These are phyloP conservation scores for Deilephila elpenor DNA, from an alignment of 2,888 invertebrate species.

Conservation along the genomic window DNA sequence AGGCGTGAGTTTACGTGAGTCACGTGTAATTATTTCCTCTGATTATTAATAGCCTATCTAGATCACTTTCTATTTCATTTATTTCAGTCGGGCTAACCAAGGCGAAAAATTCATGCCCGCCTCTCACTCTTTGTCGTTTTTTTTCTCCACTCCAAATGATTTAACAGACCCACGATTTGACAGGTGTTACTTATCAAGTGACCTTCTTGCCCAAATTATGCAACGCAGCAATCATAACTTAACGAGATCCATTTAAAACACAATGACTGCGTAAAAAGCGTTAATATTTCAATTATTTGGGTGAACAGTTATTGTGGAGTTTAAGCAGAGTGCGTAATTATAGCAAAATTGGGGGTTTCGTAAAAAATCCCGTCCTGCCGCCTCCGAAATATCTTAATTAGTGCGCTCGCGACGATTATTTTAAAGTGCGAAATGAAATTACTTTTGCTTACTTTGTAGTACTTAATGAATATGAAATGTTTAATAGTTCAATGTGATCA, in stretches of 20 bases:
- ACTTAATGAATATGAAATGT: not conserved
- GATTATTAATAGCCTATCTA: no score
- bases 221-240: slow-evolving; percentile 1
- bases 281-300: slow-evolving; percentile 24
- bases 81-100: no score
- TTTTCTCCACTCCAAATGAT: no score
- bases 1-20: no score
- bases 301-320: slow-evolving; percentile 15
- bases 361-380: slow-evolving; percentile 1
- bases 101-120: no score
- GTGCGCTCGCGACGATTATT: not conserved
- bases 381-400: slow-evolving; percentile 22
- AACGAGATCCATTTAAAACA: slow-evolving; percentile 2
- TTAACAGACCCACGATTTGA: no score
- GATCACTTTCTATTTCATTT: no score
- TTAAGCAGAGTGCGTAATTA: slow-evolving; percentile 21
- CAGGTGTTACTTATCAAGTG: no score
- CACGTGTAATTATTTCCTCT: no score
- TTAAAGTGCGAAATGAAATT: slow-evolving; percentile 12
- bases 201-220: not conserved
- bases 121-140: no score
- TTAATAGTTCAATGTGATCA: no score
- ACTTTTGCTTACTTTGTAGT: not conserved
- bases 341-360: slow-evolving; percentile 17
- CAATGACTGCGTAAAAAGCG: slow-evolving; percentile 33